These are phyloP conservation scores for Norana najaformis DNA, from an alignment of 2,888 invertebrate genomes.

Conservation along the genomic window DNA sequence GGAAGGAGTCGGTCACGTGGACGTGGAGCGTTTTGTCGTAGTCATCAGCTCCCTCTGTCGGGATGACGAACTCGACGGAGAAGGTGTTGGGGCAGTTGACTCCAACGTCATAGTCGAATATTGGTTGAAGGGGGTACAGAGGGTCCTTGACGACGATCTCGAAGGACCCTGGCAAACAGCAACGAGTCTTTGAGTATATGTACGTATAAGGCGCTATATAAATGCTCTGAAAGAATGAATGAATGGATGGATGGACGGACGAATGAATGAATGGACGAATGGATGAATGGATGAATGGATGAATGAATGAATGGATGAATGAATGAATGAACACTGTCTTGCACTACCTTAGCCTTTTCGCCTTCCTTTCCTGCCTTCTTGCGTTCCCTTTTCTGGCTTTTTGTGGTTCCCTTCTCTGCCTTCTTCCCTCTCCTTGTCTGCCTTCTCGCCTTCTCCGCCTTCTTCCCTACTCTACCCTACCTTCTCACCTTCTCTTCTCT, in stretches of 20 bases:
- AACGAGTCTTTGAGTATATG: too few species aligned
- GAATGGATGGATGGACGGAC: too few species aligned
- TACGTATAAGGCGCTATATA: too few species aligned
- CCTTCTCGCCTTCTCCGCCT: neutral
- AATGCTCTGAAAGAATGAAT: too few species aligned
- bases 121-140: constrained; percentile 47
- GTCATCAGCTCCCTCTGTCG: constrained; percentile 49
- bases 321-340: neutral
- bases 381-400: neutral
- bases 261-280: too few species aligned
- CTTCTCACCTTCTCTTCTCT: too few species aligned
- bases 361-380: neutral
- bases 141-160: constrained; percentile 53
- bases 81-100: constrained; percentile 53
- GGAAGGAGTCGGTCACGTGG: constrained; percentile 41
- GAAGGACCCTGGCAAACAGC: constrained; percentile 51
- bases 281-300: too few species aligned
- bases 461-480: too few species aligned
- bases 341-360: neutral
- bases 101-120: constrained; percentile 54
- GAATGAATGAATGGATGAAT: too few species aligned
- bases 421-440: neutral
- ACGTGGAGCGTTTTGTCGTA: constrained; percentile 43
- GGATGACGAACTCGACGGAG: constrained; percentile 50
- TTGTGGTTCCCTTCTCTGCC: neutral